Evolutionary conservation across 2,888 invertebrate species (phyloP).

Genomic region (Synanthedon myopaeformis): DNA sequence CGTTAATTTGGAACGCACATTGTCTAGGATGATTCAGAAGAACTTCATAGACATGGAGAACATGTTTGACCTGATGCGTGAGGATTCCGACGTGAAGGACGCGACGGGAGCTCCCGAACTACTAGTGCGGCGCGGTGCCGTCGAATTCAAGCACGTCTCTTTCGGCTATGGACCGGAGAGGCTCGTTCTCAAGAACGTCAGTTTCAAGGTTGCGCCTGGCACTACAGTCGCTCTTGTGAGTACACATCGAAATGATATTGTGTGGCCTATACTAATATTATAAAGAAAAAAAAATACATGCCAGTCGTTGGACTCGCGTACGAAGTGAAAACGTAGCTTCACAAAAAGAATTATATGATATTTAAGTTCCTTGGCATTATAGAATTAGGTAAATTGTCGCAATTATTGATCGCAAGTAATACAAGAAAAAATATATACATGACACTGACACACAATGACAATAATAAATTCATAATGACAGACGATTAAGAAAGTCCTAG

Average conservation of each 20-base stretch:
- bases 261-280: too few species aligned
- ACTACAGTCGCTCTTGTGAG: slow-evolving; percentile 84
- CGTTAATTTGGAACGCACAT: not conserved
- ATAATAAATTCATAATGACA: too few species aligned
- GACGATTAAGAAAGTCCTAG: too few species aligned
- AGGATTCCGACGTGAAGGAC: slow-evolving; percentile 89
- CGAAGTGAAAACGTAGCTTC: too few species aligned
- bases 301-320: too few species aligned
- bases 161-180: slow-evolving; percentile 90
- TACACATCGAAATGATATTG: slow-evolving; percentile 4
- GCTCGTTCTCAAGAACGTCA: slow-evolving; percentile 80
- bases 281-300: too few species aligned
- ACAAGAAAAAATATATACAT: too few species aligned
- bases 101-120: slow-evolving; percentile 82
- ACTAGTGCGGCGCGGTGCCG: slow-evolving; percentile 75
- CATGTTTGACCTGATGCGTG: slow-evolving; percentile 95
- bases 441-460: too few species aligned
- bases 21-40: slow-evolving; percentile 91
- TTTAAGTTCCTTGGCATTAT: too few species aligned
- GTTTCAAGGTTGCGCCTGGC: slow-evolving; percentile 84
- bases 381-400: too few species aligned
- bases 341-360: too few species aligned
- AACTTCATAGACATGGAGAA: slow-evolving; percentile 99
- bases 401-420: too few species aligned
- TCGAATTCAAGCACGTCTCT: slow-evolving; percentile 91